phyloP scores from a whole-genome alignment of 1,140 invertebrate species.

The Drosophila grimshawi region DNA sequence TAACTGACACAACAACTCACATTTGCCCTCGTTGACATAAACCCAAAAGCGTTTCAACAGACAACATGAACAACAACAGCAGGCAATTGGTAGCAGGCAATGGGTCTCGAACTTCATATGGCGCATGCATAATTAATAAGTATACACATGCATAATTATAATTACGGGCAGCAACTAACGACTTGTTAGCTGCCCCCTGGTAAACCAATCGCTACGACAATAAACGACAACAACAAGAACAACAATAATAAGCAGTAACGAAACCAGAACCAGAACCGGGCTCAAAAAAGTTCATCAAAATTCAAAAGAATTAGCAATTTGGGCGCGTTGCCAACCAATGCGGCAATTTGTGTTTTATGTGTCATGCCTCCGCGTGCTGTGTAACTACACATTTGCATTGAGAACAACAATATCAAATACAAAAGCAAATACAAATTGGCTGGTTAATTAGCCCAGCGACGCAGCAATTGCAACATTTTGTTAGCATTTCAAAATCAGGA shows the following conservation, averaged over 20 bases:
- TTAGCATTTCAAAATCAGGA: slow-evolving; percentile 53
- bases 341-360: slow-evolving; percentile 42
- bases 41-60: not conserved
- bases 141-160: slow-evolving; percentile 61
- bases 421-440: slow-evolving; percentile 31
- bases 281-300: slow-evolving; percentile 54
- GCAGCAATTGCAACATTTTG: slow-evolving; percentile 65
- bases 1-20: slow-evolving; percentile 1
- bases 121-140: slow-evolving; percentile 60
- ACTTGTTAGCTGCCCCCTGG: slow-evolving; percentile 8
- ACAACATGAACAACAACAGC: not conserved
- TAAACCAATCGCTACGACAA: slow-evolving; percentile 12
- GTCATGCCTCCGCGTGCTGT: slow-evolving; percentile 15
- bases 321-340: slow-evolving; percentile 46
- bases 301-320: slow-evolving; percentile 66
- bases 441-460: slow-evolving; percentile 64
- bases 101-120: slow-evolving; percentile 38
- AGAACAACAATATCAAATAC: slow-evolving; percentile 14
- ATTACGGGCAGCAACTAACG: slow-evolving; percentile 38
- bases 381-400: slow-evolving; percentile 31
- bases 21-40: not conserved
- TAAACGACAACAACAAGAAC: slow-evolving; percentile 9
- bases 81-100: slow-evolving; percentile 18
- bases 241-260: slow-evolving; percentile 8
- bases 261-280: slow-evolving; percentile 1